phyloP scores from a whole-genome alignment of 2,797 vertebrate genomes.

The Botia kubotai region DNA sequence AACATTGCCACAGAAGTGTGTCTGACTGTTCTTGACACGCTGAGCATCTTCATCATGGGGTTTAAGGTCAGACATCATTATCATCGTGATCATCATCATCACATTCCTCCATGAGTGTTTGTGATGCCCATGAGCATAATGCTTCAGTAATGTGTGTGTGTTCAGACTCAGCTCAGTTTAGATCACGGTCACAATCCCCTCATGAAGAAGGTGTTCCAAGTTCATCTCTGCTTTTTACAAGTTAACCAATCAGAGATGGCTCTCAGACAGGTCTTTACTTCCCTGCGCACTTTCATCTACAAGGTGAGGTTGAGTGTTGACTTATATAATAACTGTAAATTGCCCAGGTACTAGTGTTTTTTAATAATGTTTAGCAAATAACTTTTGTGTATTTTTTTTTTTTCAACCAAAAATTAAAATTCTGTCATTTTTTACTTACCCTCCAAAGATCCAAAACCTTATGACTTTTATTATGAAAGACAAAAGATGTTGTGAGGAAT shows the following conservation, averaged over 20 bases:
- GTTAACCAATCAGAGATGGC: slow-evolving; percentile 96
- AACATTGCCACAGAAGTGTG: slow-evolving; percentile 97
- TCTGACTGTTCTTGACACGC: slow-evolving; percentile 93
- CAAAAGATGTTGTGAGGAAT: no score
- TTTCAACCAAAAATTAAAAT: no score
- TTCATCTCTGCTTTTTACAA: slow-evolving; percentile 93
- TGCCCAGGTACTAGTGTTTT: no score
- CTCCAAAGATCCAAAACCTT: no score
- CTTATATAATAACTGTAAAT: no score
- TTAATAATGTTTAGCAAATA: no score
- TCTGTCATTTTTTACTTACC: no score
- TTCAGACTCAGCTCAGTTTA: slow-evolving; percentile 88
- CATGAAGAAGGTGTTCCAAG: slow-evolving; percentile 98
- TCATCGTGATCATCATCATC: slow-evolving; percentile 7
- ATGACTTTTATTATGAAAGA: no score
- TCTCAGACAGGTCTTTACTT: slow-evolving; percentile 93
- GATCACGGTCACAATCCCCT: slow-evolving; percentile 95
- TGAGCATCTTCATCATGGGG: slow-evolving; percentile 92
- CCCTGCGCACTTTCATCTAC: slow-evolving; percentile 92
- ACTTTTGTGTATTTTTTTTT: no score
- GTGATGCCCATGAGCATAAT: neutral
- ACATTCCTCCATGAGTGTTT: neutral
- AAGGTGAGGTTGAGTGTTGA: slow-evolving; percentile 79
- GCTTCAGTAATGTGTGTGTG: slow-evolving; percentile 27
- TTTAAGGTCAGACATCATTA: slow-evolving; percentile 86